Evolutionary conservation across 2,888 invertebrate genomes (phyloP).

Genomic region (Rhamnusium bicolor): DNA sequence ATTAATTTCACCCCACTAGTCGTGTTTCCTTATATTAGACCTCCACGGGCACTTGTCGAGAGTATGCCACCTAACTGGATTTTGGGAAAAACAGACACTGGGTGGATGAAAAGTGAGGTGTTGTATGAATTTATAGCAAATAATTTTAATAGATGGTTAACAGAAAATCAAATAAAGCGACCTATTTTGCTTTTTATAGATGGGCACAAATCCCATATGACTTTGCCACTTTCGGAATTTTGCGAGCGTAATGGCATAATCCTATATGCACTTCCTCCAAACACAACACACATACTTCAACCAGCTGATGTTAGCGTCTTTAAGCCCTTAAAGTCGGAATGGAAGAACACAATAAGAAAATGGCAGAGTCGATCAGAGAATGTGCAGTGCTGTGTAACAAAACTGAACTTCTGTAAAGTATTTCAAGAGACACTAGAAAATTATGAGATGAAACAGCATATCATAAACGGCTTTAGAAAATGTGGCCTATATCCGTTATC

Average conservation of each 20-base stretch:
- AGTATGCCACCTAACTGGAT: slow-evolving; percentile 30
- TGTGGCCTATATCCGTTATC: slow-evolving; percentile 39
- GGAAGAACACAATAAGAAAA: slow-evolving; percentile 51
- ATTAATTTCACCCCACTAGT: slow-evolving; percentile 33
- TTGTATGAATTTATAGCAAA: slow-evolving; percentile 49
- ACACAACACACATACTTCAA: slow-evolving; percentile 51
- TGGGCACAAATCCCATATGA: slow-evolving; percentile 55
- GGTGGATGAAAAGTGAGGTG: slow-evolving; percentile 51
- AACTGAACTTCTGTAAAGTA: slow-evolving; percentile 53
- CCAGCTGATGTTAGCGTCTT: slow-evolving; percentile 57
- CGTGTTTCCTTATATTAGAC: slow-evolving; percentile 41
- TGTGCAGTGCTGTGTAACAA: slow-evolving; percentile 46
- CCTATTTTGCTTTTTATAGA: slow-evolving; percentile 54
- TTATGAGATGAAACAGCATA: slow-evolving; percentile 20
- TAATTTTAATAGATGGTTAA: slow-evolving; percentile 43
- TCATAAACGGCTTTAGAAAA: slow-evolving; percentile 42
- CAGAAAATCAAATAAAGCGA: slow-evolving; percentile 35
- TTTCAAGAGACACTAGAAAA: slow-evolving; percentile 40
- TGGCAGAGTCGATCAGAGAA: slow-evolving; percentile 46
- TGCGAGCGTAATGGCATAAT: slow-evolving; percentile 50
- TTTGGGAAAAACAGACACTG: slow-evolving; percentile 46
- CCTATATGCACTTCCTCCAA: slow-evolving; percentile 42
- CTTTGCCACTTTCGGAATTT: slow-evolving; percentile 47
- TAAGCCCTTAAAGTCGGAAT: slow-evolving; percentile 52
- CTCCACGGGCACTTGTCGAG: slow-evolving; percentile 32